Evolutionary conservation across 2,888 invertebrate genomes (phyloP), one percentile per base, ranked within the genome.

Genomic region (Clusia tigrina): DNA sequence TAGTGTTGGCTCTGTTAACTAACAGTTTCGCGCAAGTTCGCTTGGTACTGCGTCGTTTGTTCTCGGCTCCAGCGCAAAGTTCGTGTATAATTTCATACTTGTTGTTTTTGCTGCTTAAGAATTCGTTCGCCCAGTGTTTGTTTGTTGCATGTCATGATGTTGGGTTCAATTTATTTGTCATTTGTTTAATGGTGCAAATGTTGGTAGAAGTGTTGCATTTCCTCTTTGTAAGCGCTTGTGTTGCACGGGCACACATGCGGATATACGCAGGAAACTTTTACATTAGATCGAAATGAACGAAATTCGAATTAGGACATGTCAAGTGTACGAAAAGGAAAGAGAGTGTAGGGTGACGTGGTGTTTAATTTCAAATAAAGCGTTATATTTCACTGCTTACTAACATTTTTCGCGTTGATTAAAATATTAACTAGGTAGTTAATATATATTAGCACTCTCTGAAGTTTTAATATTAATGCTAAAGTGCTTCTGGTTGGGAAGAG

Each of bases 101-200:
- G 12, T 20, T 20, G 20, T 18, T 18, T 51, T 17, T 1, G 18
- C 20, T 42, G 18, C 51, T 51, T 20, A 15, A 17, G 6, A 6
- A 12, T 32, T 32, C 32, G 32, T 32, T 32, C 32, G 32, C 42
- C n/a, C 37, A 32, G 55, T 56, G 22, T 20, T 17, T 56, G 54
- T 9, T 54, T 46, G 42, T 23, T 57, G 38, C 9, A 20, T 42
- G 57, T 54, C 20, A 20, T 58, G 48, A 71, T 74, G 74, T 69
- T 69, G 62, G 71, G 74, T 76, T 73, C 74, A 74, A 74, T 74
- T 77, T 74, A 71, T 74, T 77, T 77, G 74, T 76, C 74, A 77
- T 77, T 74, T 74, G 77, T 74, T 74, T 77, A 74, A 74, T 74
- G 74, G 75, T 76, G 75, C 77, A 75, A 74, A 74, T 74, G 77